Percentiles rank a stretch among this genome's conserved stretches.
These are phyloP conservation scores for Yoshiicerus persimilis DNA, from an alignment of 1,140 invertebrate species.

Conservation along the genomic window DNA sequence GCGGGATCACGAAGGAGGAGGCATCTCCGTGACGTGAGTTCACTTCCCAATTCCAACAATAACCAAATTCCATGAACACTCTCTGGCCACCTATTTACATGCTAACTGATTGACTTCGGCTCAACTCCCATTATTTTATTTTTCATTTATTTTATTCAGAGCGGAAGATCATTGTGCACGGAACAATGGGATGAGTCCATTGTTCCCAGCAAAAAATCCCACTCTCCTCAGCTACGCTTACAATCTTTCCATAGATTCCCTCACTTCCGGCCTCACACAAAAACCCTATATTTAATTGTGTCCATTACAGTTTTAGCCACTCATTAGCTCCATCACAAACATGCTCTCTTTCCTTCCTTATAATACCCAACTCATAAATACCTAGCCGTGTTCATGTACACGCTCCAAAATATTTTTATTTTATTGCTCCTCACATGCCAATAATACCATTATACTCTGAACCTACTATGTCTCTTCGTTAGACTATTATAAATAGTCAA, in stretches of 20 bases:
- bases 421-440: background rate
- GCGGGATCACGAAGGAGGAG: slow-evolving; percentile 52
- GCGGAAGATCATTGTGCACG: slow-evolving; percentile 35
- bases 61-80: background rate
- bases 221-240: background rate
- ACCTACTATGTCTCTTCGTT: too few species aligned
- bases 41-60: background rate
- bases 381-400: background rate
- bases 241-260: background rate
- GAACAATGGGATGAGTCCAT: slow-evolving; percentile 29
- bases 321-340: background rate
- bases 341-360: background rate
- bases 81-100: background rate
- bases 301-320: background rate
- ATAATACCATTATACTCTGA: too few species aligned
- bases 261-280: background rate
- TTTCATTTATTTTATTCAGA: slow-evolving; percentile 2
- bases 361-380: background rate
- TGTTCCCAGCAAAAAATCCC: background rate
- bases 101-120: background rate
- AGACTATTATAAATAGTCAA: too few species aligned
- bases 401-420: background rate
- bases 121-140: background rate
- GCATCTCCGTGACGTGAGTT: slow-evolving; percentile 58
- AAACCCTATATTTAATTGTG: background rate